Base-by-base conservation (phyloP, 2,888 invertebrate genomes). In the Drosophila nr. perissopoda region DNA sequence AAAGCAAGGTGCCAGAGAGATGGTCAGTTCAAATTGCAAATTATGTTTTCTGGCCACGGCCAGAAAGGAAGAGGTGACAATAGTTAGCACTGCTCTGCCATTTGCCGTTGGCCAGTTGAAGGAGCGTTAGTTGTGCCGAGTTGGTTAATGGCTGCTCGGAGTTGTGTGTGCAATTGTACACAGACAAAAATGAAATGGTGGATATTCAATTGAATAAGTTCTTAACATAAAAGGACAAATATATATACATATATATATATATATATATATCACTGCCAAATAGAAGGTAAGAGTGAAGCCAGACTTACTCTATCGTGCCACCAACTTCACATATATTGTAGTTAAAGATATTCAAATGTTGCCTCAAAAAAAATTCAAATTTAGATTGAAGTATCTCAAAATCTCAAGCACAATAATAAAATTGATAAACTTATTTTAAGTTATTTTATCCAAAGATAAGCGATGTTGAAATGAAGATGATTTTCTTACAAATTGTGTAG, bases 11-110 rank as follows among this genome's bases (percentile, higher is more conserved):
- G 36, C 11, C 40, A 34, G 54, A 21, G 25, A 29, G 69, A 56
- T 53, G 34, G 60, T 49, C 79, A 73, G 77, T 76, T 74, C 68
- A 87, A 88, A 84, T 80, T 84, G 86, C 76, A 87, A 87, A 89
- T 89, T 87, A 84, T 87, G 82, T 80, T 89, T 76, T 25, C 78
- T 65, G 71, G 62, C 68, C 74, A 69, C 67, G 68, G 68, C 63
- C 51, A 31, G 67, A 72, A 70, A 75, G 29, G 48, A 16, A 56
- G 58, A 16, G 48, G 60, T 56, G 70, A 54, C 58, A 52, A 74
- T 70, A 68, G 61, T 31, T 34, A 38, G 52, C 62, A 62, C 56
- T 62, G 59, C 70, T 60, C 56, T 34, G 40, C 29, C 57, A 34
- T 53, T 18, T 61, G 52, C 52, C 56, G 31, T 51, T 66, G 52